phyloP scores from a whole-genome alignment of 1,140 invertebrate species.

The Platorchestia sp. region DNA sequence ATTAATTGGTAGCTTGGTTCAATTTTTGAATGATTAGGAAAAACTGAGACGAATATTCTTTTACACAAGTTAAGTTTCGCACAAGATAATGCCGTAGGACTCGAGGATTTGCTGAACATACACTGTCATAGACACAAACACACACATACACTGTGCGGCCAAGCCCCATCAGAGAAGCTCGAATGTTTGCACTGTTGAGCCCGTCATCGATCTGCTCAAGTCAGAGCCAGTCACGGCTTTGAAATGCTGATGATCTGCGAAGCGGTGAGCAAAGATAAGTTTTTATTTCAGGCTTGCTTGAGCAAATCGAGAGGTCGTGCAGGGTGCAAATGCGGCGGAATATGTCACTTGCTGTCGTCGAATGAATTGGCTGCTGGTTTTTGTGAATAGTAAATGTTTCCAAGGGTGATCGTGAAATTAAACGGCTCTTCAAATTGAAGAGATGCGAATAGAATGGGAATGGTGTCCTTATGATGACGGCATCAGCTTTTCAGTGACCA shows the following conservation, averaged over 20 bases:
- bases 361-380: background rate
- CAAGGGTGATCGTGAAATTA: background rate
- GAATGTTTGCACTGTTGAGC: background rate
- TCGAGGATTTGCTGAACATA: no score
- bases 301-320: background rate
- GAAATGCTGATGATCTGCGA: background rate
- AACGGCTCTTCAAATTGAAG: background rate
- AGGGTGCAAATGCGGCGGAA: background rate
- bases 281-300: background rate
- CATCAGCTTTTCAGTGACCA: no score
- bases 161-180: background rate
- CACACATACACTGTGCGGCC: background rate
- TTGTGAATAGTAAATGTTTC: background rate
- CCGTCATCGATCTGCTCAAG: background rate
- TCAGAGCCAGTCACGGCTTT: background rate
- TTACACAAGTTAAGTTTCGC: no score
- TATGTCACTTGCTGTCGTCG: background rate
- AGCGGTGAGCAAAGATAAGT: background rate
- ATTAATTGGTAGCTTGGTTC: no score
- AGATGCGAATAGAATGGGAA: no score
- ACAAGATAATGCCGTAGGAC: no score
- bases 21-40: no score
- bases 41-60: no score
- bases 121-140: no score
- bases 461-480: no score